These are phyloP conservation scores for Poeciliopsis turneri DNA, from an alignment of 2,797 vertebrate species.

Conservation along the genomic window DNA sequence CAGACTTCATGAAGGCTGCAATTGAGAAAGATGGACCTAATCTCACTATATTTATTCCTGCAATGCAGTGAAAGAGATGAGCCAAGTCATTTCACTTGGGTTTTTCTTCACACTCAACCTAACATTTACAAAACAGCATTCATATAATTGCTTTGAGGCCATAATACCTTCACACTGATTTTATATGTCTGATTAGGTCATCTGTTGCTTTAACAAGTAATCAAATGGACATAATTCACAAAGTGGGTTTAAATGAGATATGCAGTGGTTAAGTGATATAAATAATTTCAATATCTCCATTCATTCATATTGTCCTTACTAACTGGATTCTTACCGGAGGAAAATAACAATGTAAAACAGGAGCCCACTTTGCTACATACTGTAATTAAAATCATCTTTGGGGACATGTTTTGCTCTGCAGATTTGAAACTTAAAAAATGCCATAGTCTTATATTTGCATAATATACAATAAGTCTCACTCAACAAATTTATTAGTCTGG, in stretches of 20 bases:
- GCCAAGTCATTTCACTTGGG: conserved; percentile 56
- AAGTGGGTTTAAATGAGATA: conserved; percentile 31
- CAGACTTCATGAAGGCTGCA: conserved; percentile 62
- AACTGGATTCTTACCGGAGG: conserved; percentile 63
- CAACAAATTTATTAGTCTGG: conserved; percentile 86
- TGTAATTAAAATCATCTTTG: conserved; percentile 81
- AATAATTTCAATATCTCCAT: conserved; percentile 64
- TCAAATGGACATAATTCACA: conserved; percentile 48
- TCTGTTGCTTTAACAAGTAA: conserved; percentile 40
- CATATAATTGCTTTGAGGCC: conserved; percentile 53
- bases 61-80: conserved; percentile 66
- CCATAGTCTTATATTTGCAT: conserved; percentile 83
- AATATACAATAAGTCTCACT: conserved; percentile 84
- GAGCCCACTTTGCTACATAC: conserved; percentile 61
- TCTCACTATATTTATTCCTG: conserved; percentile 76
- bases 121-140: conserved; percentile 53
- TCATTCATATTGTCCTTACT: conserved; percentile 60
- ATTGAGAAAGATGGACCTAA: conserved; percentile 81
- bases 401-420: conserved; percentile 78
- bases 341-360: conserved; percentile 77
- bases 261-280: conserved; percentile 58
- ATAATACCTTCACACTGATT: conserved; percentile 55
- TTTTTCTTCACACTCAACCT: conserved; percentile 54
- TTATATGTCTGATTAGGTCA: conserved; percentile 61
- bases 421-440: conserved; percentile 83